Base-by-base conservation (phyloP, 2,888 invertebrate genomes). In the Autographa gamma region DNA sequence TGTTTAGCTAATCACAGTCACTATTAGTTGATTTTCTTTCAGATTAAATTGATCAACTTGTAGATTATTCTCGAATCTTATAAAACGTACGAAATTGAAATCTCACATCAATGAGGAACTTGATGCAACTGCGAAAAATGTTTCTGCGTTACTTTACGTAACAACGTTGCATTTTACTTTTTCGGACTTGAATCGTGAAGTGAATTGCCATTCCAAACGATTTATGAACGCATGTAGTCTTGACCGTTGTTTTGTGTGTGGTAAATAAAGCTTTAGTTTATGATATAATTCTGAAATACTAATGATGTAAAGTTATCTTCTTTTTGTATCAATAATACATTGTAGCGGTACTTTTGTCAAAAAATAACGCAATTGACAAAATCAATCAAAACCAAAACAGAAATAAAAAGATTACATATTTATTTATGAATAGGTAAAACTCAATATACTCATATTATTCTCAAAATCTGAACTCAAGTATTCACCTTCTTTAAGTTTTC, bases 71-170 rank as follows among this genome's bases (percentile, higher is more conserved):
- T 9, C 9, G 19, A 16, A 19, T n/a, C 3, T 16, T n/a, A 48
- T 6, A 5, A n/a, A 0, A 52, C 11, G 34, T 34, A 19, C 18
- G 4, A n/a, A 16, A n/a, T 63, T 52, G 32, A 19, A 60, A 63
- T 34, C 25, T 18, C 19, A 63, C 7, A 48, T 14, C 58, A 16
- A 38, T 48, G 48, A n/a, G n/a, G 48, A 62, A 2, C n/a, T 31
- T n/a, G 18, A 32, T 59, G 41, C 38, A 56, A 7, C n/a, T 25
- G 6, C 48, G 59, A 77, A 77, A 76, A 78, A 74, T 66, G 63
- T 13, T 61, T 54, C 32, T 68, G 38, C 60, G 19, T 77, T 58
- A 74, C 18, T 52, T 61, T 60, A 60, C 56, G 66, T 71, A 56
- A 65, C 34, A 6, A 16, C 32, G 61, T 69, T 73, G 63, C 63